Conservation (phyloP, 2,113 vertebrate species). For the Struthio camelus region DNA sequence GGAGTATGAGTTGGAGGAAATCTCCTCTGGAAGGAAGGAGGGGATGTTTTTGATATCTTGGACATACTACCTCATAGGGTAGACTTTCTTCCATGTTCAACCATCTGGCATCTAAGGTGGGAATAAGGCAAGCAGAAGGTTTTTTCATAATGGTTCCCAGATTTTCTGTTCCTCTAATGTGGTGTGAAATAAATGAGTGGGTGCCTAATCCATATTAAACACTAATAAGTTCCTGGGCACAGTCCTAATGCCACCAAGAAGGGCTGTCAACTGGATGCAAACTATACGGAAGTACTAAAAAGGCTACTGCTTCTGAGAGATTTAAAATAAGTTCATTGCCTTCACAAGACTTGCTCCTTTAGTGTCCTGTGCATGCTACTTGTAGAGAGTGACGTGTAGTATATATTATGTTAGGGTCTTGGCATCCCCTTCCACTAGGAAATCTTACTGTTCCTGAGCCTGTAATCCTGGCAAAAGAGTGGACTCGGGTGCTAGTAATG, state of each 20-base stretch:
- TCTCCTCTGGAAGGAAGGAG: background rate
- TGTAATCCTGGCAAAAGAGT: background rate
- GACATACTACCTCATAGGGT: background rate
- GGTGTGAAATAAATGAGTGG: background rate
- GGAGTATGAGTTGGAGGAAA: background rate
- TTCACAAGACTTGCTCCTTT: background rate
- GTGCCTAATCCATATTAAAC: background rate
- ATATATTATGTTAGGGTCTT: background rate
- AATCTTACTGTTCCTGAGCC: background rate
- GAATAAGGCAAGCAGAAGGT: accelerated
- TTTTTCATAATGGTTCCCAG: background rate
- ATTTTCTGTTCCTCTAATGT: background rate
- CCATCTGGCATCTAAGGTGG: background rate
- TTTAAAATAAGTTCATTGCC: background rate
- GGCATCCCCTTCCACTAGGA: accelerated
- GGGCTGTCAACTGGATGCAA: background rate
- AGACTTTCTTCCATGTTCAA: background rate
- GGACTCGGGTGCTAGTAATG: background rate
- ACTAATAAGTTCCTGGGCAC: background rate
- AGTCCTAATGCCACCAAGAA: background rate
- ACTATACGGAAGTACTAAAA: background rate
- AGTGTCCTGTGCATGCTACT: background rate
- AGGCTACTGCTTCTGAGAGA: background rate
- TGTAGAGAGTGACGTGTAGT: background rate
- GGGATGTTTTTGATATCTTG: background rate